Base-by-base conservation (phyloP, 1,140 invertebrate genomes). In the Homalodisca vitripennis region DNA sequence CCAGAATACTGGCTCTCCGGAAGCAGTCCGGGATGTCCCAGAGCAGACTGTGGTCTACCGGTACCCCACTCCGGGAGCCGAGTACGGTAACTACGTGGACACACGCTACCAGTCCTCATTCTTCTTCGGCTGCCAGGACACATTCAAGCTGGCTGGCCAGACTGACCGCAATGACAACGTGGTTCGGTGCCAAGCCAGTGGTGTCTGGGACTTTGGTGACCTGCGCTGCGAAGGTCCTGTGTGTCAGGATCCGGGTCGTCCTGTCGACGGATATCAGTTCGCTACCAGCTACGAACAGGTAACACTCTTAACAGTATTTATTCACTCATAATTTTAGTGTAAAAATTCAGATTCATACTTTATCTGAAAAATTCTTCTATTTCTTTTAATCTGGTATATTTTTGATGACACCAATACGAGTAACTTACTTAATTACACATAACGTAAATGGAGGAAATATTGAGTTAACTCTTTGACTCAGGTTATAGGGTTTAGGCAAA, bases 171-270 rank as follows among this genome's bases (percentile, higher is more conserved):
- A 94, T 73, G 95, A 98, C 75, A 95, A 96, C 77, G 89, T 95
- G 22, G 94, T 98, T 0, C 87, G 91, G 64, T 98, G 96, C 80
- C 90, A 92, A 82, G 88, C 88, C 1, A 95, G 95, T 78, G 94
- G 93, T 6, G 89, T 94, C 63, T 98, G 97, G 97, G 97, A 98
- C 81, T 97, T 98, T 80, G 96, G 96, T 12, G 94, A 98, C 79
- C 82, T 99, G 20, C 84, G 94, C 57, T 99, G 97, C 77, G 95
- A 98, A 84, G 95, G 95, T 67, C 94, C 95, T 24, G 94, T 97
- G 0, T 98, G 96, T 79, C 89, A 93, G 79, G 96, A 98, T 83
- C 97, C 97, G 1, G 94, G 95, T 1, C 85, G 94, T 74, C 96
- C 97, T 0, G 89, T 91, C 68, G 95, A 97, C 83, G 96, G 96